Evolutionary conservation across 2,888 invertebrate genomes (phyloP).

Genomic region (Amphimallon solstitiale): DNA sequence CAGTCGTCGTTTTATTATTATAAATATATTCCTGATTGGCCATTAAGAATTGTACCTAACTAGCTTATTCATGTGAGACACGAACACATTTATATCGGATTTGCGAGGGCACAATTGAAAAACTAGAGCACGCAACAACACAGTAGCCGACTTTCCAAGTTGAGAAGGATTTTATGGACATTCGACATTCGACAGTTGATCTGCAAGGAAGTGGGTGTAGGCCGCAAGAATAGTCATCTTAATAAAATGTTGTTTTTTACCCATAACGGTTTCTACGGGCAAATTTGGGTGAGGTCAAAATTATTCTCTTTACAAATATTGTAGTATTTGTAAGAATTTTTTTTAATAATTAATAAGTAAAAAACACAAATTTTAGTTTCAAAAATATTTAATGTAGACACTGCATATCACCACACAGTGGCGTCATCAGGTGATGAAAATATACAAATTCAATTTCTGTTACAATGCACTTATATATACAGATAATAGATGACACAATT

Average conservation of each 20-base stretch:
- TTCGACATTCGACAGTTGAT: conserved; percentile 16
- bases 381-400: too few species aligned
- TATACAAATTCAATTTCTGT: too few species aligned
- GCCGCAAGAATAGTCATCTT: not conserved
- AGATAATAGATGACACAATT: too few species aligned
- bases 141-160: conserved; percentile 21
- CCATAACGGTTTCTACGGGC: conserved; percentile 35
- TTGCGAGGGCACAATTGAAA: conserved; percentile 30
- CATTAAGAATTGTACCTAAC: conserved; percentile 12
- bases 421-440: too few species aligned
- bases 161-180: conserved; percentile 8
- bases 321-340: too few species aligned
- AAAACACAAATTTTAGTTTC: too few species aligned
- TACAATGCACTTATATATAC: too few species aligned
- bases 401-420: too few species aligned
- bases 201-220: conserved; percentile 2
- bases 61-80: conserved; percentile 26
- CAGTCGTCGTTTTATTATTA: conserved; percentile 16
- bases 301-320: not conserved
- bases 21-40: conserved; percentile 4
- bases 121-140: conserved; percentile 24
- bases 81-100: conserved; percentile 14
- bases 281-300: conserved; percentile 18
- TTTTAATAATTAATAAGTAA: too few species aligned
- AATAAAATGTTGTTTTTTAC: conserved; percentile 26